Evolutionary conservation across 2,797 vertebrate genomes (phyloP).

Genomic region (Hybognathus amarus): DNA sequence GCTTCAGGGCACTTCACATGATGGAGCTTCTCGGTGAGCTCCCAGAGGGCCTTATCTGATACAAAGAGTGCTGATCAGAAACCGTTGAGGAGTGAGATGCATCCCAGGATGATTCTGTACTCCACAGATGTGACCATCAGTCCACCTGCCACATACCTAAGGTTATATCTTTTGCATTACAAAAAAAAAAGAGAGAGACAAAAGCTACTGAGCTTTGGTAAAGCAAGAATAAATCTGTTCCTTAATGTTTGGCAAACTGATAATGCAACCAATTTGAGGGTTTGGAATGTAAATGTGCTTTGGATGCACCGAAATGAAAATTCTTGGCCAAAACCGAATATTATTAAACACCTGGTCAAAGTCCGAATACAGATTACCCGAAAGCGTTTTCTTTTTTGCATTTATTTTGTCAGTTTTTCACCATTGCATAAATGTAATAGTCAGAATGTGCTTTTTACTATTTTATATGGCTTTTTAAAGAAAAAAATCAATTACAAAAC

Average conservation of each 20-base stretch:
- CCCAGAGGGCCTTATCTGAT: conserved; percentile 68
- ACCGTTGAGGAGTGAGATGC: conserved; percentile 53
- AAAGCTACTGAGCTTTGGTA: not conserved
- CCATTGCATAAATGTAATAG: no score
- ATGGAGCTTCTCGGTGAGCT: conserved; percentile 53
- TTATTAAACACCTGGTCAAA: no score
- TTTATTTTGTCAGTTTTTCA: no score
- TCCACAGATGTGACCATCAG: conserved; percentile 40
- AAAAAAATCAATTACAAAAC: no score
- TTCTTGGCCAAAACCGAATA: no score
- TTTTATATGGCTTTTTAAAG: no score
- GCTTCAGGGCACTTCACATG: conserved; percentile 55
- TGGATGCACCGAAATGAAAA: no score
- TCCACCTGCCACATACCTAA: conserved; percentile 29
- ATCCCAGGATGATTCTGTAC: conserved; percentile 44
- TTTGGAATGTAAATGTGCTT: not conserved
- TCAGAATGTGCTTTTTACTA: no score
- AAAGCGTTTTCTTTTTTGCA: no score
- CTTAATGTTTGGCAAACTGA: not conserved
- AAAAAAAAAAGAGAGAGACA: conserved; percentile 38
- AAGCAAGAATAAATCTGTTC: not conserved
- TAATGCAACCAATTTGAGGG: not conserved
- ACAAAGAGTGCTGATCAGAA: conserved; percentile 64
- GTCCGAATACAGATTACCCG: no score
- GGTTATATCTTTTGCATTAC: conserved; percentile 13